phyloP scores from a whole-genome alignment of 2,113 vertebrate genomes.

The Colinus virginianus region DNA sequence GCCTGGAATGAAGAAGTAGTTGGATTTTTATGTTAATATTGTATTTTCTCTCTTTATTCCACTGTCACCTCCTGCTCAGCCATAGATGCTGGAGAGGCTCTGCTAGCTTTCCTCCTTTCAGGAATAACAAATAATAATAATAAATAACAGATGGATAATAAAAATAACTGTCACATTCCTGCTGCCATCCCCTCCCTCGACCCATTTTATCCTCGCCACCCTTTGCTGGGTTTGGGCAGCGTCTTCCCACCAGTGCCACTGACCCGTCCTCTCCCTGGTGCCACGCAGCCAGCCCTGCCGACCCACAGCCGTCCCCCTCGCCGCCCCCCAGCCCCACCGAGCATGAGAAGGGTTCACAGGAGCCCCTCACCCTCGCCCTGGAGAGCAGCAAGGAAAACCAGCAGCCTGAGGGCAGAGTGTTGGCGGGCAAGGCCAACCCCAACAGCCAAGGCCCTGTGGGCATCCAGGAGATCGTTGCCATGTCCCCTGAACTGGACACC shows the following conservation, averaged over 20 bases:
- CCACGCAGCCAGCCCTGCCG: constrained; percentile 83
- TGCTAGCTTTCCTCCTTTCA: background rate
- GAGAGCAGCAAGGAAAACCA: constrained; percentile 98
- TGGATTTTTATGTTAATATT: background rate
- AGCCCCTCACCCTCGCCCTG: constrained; percentile 85
- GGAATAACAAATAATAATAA: background rate
- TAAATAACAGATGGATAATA: background rate
- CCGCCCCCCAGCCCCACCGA: constrained; percentile 81
- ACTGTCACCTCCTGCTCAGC: background rate
- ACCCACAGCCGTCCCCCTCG: constrained; percentile 87
- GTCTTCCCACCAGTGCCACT: background rate
- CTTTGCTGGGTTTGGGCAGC: background rate
- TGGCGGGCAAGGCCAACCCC: constrained; percentile 77
- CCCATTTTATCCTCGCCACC: background rate
- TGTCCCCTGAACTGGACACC: constrained; percentile 95
- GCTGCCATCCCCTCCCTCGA: background rate
- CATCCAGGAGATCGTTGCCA: constrained; percentile 97
- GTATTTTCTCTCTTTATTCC: background rate
- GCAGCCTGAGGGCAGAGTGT: constrained; percentile 79
- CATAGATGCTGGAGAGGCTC: fast-evolving
- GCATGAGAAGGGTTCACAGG: constrained; percentile 76
- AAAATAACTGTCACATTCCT: background rate
- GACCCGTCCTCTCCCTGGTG: constrained; percentile 63
- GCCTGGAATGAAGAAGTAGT: background rate
- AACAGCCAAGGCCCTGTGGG: constrained; percentile 83